A percentile compares a stretch with the other conserved stretches of the same genome.
phyloP scores from a whole-genome alignment of 2,113 vertebrate species.

The Paracyprichromis sp. region DNA sequence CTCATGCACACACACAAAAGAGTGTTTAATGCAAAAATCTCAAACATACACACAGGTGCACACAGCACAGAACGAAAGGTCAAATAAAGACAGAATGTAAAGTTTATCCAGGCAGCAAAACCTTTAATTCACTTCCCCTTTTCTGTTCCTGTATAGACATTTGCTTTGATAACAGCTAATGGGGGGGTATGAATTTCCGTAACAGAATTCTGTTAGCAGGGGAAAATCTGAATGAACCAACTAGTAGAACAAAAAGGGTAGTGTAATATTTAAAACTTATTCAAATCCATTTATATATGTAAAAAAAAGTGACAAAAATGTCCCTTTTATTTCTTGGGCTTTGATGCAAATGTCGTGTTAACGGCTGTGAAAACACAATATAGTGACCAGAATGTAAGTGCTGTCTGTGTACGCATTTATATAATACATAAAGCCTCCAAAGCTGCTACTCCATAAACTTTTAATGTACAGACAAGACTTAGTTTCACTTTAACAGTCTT shows the following conservation, averaged over 20 bases:
- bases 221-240: background rate
- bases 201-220: conserved; percentile 25
- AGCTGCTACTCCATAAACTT: background rate
- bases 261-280: background rate
- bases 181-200: conserved; percentile 27
- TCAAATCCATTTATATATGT: background rate
- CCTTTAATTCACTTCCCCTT: background rate
- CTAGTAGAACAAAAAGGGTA: background rate
- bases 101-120: background rate
- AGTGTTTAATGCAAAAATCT: conserved; percentile 20
- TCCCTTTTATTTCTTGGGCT: background rate
- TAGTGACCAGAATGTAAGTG: background rate
- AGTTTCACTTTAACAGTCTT: background rate
- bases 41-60: background rate
- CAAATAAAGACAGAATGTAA: background rate
- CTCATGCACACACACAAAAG: conserved; percentile 30
- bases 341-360: background rate
- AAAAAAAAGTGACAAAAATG: background rate
- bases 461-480: background rate
- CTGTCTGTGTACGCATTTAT: background rate
- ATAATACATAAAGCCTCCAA: background rate
- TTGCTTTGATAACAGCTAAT: conserved; percentile 41
- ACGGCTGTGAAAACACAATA: background rate
- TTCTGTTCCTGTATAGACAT: conserved; percentile 8
- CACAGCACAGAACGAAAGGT: background rate